phyloP scores from a whole-genome alignment of 2,888 invertebrate species.

The Timema cristinae region DNA sequence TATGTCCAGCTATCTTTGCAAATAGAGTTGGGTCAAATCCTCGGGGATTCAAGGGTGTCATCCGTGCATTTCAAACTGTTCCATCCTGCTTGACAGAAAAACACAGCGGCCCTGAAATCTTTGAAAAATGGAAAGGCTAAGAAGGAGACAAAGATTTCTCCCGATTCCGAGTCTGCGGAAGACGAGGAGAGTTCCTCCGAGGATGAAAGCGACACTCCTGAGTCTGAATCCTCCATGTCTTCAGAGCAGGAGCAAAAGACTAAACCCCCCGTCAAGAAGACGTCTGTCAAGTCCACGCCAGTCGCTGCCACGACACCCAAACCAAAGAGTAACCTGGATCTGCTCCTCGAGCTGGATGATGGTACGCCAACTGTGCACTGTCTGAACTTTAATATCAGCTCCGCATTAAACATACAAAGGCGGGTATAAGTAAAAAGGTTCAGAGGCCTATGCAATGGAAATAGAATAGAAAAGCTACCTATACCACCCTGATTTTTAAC shows the following conservation, averaged over 20 bases:
- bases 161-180: conserved; percentile 31
- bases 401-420: too few species aligned
- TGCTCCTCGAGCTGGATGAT: conserved; percentile 76
- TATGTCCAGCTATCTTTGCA: neutral
- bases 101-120: too few species aligned
- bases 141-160: conserved; percentile 12
- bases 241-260: conserved; percentile 45
- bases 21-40: too few species aligned
- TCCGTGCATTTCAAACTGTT: too few species aligned
- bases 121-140: neutral
- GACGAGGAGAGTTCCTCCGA: conserved; percentile 31
- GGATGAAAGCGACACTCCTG: conserved; percentile 39
- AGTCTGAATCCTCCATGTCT: conserved; percentile 43
- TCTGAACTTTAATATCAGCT: too few species aligned
- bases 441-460: too few species aligned
- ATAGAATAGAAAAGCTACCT: too few species aligned
- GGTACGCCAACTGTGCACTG: conserved; percentile 45
- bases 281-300: conserved; percentile 35
- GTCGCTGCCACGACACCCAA: conserved; percentile 23
- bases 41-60: too few species aligned
- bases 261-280: conserved; percentile 41
- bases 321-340: conserved; percentile 67
- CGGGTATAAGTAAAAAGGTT: too few species aligned
- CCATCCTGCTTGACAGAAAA: too few species aligned
- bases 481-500: too few species aligned